Evolutionary conservation across 2,797 vertebrate species (phyloP), one percentile per base, ranked within the genome.

Genomic region (Hyperoplus immaculatus): DNA sequence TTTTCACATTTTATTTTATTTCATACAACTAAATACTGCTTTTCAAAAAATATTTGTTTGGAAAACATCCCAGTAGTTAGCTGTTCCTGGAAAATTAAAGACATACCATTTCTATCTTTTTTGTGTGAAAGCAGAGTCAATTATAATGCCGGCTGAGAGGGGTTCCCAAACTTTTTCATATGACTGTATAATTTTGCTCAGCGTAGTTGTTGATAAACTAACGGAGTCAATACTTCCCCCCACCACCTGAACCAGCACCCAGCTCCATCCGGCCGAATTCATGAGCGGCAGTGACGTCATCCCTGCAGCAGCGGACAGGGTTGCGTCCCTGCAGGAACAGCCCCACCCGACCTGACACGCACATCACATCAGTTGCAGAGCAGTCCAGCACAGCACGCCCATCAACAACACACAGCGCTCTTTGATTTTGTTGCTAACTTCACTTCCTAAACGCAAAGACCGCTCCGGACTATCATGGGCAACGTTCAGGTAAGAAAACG

Each of bases 401-500:
- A 11, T 8, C 29, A 4, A 0, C 45, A 15, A 21, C 8, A 8
- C 61, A 6, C 55, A 46, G 42, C 69, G 14, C 15, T 9, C 43
- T 9, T 14, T 59, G 29, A 29, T 3, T 29, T 29, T 29, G 29
- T 29, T 29, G 29, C 29, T 29, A 29, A 29, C 10, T 4, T 50
- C 63, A 51, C 62, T 43, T 4, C 11, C 4, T 6, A 6, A 1
- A 74, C 4, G 10, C 16, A 62, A 18, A 16, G 1, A 29, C 1
- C 45, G 0, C 1, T 1, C 13, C 10, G 41, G n/a, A 55, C 5
- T 7, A 87, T 69, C 75, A 95, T 95, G 95, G 95, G 95, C 49
- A 95, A 95, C 93, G 92, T 94, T 1, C 93, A 95, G 91, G 94
- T 95, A 84, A 86, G 94, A 60, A 45, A 62, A 47, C 3, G 8